A percentile compares a stretch with the other conserved stretches of the same genome.
Evolutionary conservation across 2,113 vertebrate genomes (phyloP).

Genomic region (Scalopus aquaticus): DNA sequence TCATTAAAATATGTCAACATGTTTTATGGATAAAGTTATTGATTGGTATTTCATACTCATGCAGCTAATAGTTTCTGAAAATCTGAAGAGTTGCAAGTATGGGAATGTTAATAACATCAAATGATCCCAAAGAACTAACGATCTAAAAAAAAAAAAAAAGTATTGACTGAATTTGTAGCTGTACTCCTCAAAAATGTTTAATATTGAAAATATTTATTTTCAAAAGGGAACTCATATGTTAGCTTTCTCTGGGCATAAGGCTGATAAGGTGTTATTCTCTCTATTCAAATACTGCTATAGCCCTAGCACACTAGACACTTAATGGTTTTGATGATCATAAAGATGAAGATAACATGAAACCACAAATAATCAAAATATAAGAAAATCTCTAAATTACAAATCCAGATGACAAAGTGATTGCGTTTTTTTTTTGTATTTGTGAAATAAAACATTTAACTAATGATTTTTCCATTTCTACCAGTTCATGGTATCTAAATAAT

Average conservation of each 20-base stretch:
- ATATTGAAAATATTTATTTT: background rate
- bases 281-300: background rate
- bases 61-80: background rate
- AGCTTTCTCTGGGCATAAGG: background rate
- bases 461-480: background rate
- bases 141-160: too few relatives aligned
- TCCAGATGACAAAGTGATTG: background rate
- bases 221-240: background rate
- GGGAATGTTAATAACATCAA: background rate
- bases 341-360: background rate
- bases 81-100: background rate
- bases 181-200: background rate
- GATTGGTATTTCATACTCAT: background rate
- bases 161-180: background rate
- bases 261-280: background rate
- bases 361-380: background rate
- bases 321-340: background rate
- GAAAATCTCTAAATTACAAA: background rate
- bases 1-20: background rate
- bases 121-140: background rate
- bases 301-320: background rate
- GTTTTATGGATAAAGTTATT: background rate
- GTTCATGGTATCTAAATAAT: background rate
- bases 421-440: slow-evolving; percentile 3
- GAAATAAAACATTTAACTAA: background rate